These are phyloP conservation scores for Petrosia ficiformis DNA, from an alignment of 37 sponge, comb jelly and placozoan genomes.

Conservation along the genomic window DNA sequence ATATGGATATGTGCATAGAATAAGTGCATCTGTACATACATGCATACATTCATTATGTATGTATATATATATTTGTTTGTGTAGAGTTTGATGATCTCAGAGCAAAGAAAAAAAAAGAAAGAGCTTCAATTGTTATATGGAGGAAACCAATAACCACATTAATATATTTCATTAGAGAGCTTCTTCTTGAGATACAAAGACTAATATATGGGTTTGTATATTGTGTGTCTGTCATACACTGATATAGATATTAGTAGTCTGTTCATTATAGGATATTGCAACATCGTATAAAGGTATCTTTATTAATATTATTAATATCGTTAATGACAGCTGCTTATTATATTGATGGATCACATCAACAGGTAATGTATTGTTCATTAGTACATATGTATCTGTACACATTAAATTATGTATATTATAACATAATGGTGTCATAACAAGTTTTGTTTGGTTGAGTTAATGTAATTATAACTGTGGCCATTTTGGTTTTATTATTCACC, in stretches of 20 bases:
- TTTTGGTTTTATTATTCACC: too few relatives aligned
- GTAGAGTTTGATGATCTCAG: slow-evolving; percentile 31
- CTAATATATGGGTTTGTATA: slow-evolving; percentile 33
- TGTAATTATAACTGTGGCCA: too few relatives aligned
- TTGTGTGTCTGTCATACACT: background rate
- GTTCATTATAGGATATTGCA: slow-evolving; percentile 44
- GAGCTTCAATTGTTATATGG: slow-evolving; percentile 86
- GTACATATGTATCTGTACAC: background rate
- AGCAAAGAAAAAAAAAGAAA: slow-evolving; percentile 27
- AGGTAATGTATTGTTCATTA: slow-evolving; percentile 56
- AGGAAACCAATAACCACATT: slow-evolving; percentile 74
- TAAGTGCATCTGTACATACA: too few relatives aligned
- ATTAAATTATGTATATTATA: background rate
- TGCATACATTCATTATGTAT: too few relatives aligned
- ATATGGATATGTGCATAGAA: too few relatives aligned
- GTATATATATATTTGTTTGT: too few relatives aligned
- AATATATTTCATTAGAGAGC: slow-evolving; percentile 69
- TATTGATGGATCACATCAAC: slow-evolving; percentile 76
- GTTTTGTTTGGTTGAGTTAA: too few relatives aligned
- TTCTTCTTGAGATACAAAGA: slow-evolving; percentile 42
- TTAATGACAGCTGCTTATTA: slow-evolving; percentile 28
- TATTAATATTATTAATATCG: background rate
- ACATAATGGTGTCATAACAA: too few relatives aligned
- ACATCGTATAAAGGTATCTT: slow-evolving; percentile 48
- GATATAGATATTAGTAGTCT: background rate